phyloP scores from a whole-genome alignment of 2,888 invertebrate species.

The Meteorus cinctellus region DNA sequence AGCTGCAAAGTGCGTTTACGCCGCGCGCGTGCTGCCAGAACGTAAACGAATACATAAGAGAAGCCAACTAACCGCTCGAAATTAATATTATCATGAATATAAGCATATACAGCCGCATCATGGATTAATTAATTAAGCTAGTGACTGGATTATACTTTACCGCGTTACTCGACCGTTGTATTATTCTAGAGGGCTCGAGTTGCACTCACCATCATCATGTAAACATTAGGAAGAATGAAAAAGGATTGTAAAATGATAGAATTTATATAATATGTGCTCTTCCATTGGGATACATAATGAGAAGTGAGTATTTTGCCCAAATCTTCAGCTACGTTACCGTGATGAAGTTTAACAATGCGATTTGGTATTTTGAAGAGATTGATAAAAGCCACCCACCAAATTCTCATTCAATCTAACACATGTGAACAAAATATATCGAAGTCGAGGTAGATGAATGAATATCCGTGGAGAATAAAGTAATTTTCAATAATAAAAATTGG shows the following conservation, averaged over 20 bases:
- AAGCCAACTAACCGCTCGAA: conserved; percentile 23
- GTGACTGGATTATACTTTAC: not conserved
- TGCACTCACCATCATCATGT: conserved; percentile 25
- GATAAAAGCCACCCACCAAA: not conserved
- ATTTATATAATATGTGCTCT: not conserved
- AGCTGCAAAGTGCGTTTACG: conserved; percentile 18
- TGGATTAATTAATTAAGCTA: conserved; percentile 33
- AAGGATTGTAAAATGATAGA: not conserved
- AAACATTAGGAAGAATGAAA: not conserved
- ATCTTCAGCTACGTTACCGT: conserved; percentile 25
- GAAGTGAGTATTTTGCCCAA: conserved; percentile 10
- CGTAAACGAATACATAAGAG: conserved; percentile 14
- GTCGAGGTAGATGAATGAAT: not conserved
- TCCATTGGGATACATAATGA: not conserved
- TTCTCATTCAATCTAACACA: not conserved
- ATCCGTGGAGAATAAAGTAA: not conserved
- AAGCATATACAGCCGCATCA: conserved; percentile 3
- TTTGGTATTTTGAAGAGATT: not conserved
- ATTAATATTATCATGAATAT: conserved; percentile 18
- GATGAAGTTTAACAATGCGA: conserved; percentile 17
- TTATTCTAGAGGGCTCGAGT: conserved; percentile 16
- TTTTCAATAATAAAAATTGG: not conserved
- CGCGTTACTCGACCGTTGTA: not conserved
- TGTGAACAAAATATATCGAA: not conserved
- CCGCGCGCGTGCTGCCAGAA: conserved; percentile 26